Base-by-base conservation (phyloP, 2,888 invertebrate species). In the Caenorhabditis sp. region DNA sequence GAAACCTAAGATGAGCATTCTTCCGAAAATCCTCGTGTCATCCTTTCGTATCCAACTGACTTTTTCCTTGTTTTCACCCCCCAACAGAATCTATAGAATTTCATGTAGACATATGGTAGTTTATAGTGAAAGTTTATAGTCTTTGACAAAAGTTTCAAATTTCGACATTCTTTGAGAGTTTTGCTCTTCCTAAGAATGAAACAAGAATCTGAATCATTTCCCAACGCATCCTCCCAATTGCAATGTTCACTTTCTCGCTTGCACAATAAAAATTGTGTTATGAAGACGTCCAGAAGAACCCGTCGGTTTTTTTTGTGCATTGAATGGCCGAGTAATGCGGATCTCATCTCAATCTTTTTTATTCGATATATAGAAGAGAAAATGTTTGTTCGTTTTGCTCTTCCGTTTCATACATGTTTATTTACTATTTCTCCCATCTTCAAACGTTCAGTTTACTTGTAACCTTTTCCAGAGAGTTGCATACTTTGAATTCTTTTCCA, bases 1-100 rank as follows among this genome's bases (percentile, higher is more conserved):
- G 81, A 81, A 81, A 76, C 76, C 76, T 65, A 74, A 74, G 71
- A 79, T 71, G 71, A 70, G 70, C 76, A 76, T 76, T 74, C 60
- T 72, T 44, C 55, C 64, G 64, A 64, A 64, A 64, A 50, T 44
- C 47, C 50, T 56, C 26, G 28, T 64, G 62, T 58, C 58, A 69
- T 51, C 51, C 26, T 55, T 64, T 58, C 55, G 37, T 55, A 62
- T 68, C 28, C 67, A 18, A 18, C 50, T 69, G 6, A 40, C 40
- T 40, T 40, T n/a, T 40, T 13, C 11, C 40, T 40, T 40, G 40
- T 40, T 40, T 40, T 40, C 11, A 40, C 40, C n/a, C n/a, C n/a
- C n/a, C 11, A 40, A 2, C 11, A 40, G 2, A 40, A 40, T 40
- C 2, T 13, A 40, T 40, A 18, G 22, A 26, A 37, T 53, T 40